phyloP scores from a whole-genome alignment of 2,888 invertebrate genomes.

The Calameuta idolon region DNA sequence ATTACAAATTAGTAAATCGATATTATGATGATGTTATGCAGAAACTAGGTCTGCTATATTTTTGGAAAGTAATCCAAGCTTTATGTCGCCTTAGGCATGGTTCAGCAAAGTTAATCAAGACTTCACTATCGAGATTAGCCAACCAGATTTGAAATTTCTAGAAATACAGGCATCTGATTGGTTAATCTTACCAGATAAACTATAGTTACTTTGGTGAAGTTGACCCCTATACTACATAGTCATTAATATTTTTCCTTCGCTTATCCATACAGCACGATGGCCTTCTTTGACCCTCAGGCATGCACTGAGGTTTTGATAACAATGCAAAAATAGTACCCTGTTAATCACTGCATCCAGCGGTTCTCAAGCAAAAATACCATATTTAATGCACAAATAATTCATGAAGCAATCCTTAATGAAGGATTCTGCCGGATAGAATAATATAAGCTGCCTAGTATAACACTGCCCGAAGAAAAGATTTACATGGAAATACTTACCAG shows the following conservation, averaged over 20 bases:
- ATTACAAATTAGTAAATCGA: not conserved
- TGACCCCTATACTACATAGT: not conserved
- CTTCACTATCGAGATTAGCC: no score
- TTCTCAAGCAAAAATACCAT: slow-evolving; percentile 24
- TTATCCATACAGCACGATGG: slow-evolving; percentile 43
- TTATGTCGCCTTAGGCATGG: not conserved
- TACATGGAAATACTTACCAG: not conserved
- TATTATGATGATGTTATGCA: not conserved
- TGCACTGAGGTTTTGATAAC: slow-evolving; percentile 34
- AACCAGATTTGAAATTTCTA: no score
- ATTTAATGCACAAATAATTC: not conserved
- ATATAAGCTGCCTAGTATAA: not conserved
- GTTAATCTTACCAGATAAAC: no score
- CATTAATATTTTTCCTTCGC: slow-evolving; percentile 30
- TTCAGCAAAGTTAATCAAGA: no score
- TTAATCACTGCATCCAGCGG: slow-evolving; percentile 35
- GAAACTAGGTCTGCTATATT: not conserved
- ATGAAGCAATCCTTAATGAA: not conserved
- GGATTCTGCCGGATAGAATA: not conserved
- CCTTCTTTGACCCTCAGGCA: slow-evolving; percentile 44
- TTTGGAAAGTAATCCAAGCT: not conserved
- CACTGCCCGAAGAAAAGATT: not conserved
- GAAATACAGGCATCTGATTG: no score
- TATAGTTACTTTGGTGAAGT: no score
- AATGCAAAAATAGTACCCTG: slow-evolving; percentile 46